A percentile compares a stretch with the other conserved stretches of the same genome.
Conservation (phyloP, 2,113 vertebrate species). For the Furnarius figulus region DNA sequence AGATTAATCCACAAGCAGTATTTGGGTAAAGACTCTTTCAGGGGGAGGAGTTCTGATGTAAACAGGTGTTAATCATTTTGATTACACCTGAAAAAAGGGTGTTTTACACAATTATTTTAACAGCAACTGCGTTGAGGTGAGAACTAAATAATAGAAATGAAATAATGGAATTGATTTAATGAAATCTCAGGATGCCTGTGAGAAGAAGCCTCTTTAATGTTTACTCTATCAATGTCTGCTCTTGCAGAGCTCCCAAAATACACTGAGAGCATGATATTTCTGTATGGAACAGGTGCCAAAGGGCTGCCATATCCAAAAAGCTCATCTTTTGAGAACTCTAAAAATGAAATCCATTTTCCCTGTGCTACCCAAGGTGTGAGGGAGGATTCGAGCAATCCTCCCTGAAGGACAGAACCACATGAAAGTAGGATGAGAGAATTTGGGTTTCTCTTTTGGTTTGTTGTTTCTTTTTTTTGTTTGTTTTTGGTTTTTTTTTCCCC, state of each 20-base stretch:
- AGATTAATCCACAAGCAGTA: not conserved
- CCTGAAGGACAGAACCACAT: slow-evolving; percentile 34
- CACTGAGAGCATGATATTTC: not conserved
- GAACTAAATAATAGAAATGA: not conserved
- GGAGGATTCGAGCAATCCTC: not conserved
- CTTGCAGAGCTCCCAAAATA: not conserved
- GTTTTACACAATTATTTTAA: not conserved
- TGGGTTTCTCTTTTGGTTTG: not conserved
- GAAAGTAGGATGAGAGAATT: slow-evolving; percentile 64
- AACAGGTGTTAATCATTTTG: not conserved
- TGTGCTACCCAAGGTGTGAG: not conserved
- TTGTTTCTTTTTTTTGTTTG: not conserved
- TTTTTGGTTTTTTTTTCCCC: not conserved
- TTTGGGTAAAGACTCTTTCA: not conserved
- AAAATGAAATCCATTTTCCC: not conserved
- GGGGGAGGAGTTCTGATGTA: not conserved
- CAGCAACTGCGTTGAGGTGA: not conserved
- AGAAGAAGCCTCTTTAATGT: not conserved
- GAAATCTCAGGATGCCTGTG: not conserved
- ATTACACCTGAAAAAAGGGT: not conserved
- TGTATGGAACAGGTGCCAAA: not conserved
- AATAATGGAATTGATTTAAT: not conserved
- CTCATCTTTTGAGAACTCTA: not conserved
- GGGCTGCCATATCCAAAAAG: not conserved
- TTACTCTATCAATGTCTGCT: not conserved